Base-by-base conservation (phyloP, 1,140 invertebrate genomes). In the Lethocerus indicus region DNA sequence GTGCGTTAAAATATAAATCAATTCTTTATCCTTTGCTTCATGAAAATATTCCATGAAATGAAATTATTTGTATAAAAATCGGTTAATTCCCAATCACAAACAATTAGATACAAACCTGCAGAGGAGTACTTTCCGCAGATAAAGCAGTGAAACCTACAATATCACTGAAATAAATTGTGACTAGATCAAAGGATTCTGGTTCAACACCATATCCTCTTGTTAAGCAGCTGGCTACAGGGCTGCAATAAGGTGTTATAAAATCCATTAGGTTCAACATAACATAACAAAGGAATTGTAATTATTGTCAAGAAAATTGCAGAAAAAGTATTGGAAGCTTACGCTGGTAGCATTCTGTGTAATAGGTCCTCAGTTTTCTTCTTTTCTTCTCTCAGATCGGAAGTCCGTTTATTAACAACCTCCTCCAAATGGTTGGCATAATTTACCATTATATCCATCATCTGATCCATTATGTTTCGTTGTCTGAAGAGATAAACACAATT, bases 111-210 rank as follows among this genome's bases (percentile, higher is more conserved):
- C 12, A 49, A 64, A 82, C 79, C 70, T 86, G 76, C 57, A 96
- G 71, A 29, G 93, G 91, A 40, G 89, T 87, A 61, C 90, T 94
- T 64, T 90, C 84, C 0, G 91, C 87, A 6, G 90, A 94, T 79
- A 98, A 87, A 40, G 82, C 78, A 32, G 94, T 98, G 70, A 98
- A 98, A 55, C 93, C 93, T 47, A 97, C 93, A 65, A 98, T 97
- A 66, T 98, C 94, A 61, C 90, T 95, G 69, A 98, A 98, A 68
- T 95, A 97, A 56, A 98, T 95, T 24, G 93, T 96, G 28, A 78
- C 90, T 55, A 79, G 76, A 67, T 94, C 87, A 67, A 88, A 98
- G 0, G 83, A 84, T 69, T 97, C 93, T 4, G 93, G 92, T 65
- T 90, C 85, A 1, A 97, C 89, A 3, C 83, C 81, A 58, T 84